phyloP scores from a whole-genome alignment of 1,140 invertebrate genomes.

The Orussus abietinus region DNA sequence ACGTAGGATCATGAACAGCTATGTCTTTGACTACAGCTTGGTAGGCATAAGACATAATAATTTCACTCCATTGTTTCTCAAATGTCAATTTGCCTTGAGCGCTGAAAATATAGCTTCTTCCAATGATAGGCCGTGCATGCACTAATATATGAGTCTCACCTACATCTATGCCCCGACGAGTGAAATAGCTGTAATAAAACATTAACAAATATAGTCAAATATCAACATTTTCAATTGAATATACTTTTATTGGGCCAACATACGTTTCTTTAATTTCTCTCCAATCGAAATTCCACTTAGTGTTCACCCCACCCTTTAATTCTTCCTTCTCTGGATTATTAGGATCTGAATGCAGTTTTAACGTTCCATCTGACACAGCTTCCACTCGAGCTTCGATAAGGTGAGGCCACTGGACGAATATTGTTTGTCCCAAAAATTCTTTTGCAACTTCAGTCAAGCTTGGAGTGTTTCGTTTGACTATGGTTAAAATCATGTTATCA shows the following conservation, averaged over 20 bases:
- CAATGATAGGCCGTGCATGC: constrained; percentile 68
- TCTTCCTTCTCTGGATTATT: constrained; percentile 17
- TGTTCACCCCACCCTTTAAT: constrained; percentile 5
- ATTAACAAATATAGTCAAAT: constrained; percentile 4
- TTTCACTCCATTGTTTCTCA: constrained; percentile 66
- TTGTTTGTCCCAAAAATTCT: constrained; percentile 65
- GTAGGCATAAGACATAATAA: constrained; percentile 60
- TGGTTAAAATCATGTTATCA: constrained; percentile 77
- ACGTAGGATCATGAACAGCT: constrained; percentile 48
- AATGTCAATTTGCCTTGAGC: constrained; percentile 58
- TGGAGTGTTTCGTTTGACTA: constrained; percentile 46
- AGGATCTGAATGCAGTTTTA: constrained; percentile 23
- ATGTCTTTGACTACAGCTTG: constrained; percentile 67
- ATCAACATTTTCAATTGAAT: neutral
- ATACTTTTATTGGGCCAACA: constrained; percentile 52
- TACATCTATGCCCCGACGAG: constrained; percentile 69
- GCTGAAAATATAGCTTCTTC: constrained; percentile 59
- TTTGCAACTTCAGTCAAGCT: constrained; percentile 54
- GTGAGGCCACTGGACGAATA: constrained; percentile 88
- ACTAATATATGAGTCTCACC: constrained; percentile 69
- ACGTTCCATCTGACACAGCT: constrained; percentile 22
- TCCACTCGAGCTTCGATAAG: constrained; percentile 64
- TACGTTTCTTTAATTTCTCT: constrained; percentile 31
- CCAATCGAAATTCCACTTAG: constrained; percentile 17
- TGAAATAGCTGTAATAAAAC: constrained; percentile 58